A percentile compares a stretch with the other conserved stretches of the same genome.
phyloP scores from a whole-genome alignment of 2,888 invertebrate species.

The Seira musarum region DNA sequence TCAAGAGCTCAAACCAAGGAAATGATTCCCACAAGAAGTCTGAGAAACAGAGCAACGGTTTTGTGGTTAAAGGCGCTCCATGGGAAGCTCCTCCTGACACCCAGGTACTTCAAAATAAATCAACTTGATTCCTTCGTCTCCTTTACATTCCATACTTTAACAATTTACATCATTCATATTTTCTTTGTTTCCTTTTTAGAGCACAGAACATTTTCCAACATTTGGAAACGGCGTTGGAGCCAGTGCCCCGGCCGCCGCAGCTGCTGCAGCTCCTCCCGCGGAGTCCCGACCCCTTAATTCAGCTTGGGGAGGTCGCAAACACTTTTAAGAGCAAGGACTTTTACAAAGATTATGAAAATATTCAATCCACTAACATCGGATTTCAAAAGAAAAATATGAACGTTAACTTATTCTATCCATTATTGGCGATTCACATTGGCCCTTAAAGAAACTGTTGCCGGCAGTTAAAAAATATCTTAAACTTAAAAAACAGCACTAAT shows the following conservation, averaged over 20 bases:
- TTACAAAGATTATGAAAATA: too few relatives aligned
- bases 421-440: conserved; percentile 22
- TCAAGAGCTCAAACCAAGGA: conserved; percentile 60
- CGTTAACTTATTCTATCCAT: background rate
- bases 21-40: conserved; percentile 55
- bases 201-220: conserved; percentile 68
- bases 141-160: too few relatives aligned
- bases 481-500: too few relatives aligned
- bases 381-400: too few relatives aligned
- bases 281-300: conserved; percentile 63
- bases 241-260: conserved; percentile 38
- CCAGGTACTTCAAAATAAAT: conserved; percentile 51
- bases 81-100: conserved; percentile 69
- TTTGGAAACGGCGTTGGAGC: conserved; percentile 66
- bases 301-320: conserved; percentile 69
- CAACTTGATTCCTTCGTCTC: too few relatives aligned
- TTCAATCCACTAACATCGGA: too few relatives aligned
- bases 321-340: too few relatives aligned
- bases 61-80: conserved; percentile 68
- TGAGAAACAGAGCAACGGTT: conserved; percentile 66
- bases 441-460: too few relatives aligned
- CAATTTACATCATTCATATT: too few relatives aligned
- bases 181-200: conserved; percentile 52
- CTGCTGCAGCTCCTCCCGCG: conserved; percentile 39
- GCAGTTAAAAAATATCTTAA: too few relatives aligned